Percentiles rank a stretch among this genome's conserved stretches.
Conservation (phyloP, 2,113 vertebrate genomes). For the Hypanus sabinus region DNA sequence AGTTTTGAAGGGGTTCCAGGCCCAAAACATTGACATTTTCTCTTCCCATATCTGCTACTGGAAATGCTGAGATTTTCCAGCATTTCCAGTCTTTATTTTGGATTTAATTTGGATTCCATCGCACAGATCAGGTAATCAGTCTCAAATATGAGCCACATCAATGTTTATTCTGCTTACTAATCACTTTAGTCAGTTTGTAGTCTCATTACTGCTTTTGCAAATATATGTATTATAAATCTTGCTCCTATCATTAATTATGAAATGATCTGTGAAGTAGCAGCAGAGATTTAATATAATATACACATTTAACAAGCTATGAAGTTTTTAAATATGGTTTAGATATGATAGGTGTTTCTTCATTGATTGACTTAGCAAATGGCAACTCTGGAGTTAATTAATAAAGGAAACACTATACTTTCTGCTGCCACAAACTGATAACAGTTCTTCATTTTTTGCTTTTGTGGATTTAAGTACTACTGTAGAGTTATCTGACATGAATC, state of each 20-base stretch:
- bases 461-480: background rate
- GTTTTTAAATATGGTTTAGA: background rate
- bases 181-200: background rate
- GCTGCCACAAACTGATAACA: conserved; percentile 18
- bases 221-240: background rate
- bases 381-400: background rate
- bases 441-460: background rate
- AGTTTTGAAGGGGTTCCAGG: too few relatives aligned
- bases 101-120: too few relatives aligned
- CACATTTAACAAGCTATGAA: background rate
- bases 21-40: too few relatives aligned
- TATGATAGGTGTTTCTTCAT: background rate
- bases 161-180: background rate
- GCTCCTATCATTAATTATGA: background rate
- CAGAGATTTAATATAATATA: background rate
- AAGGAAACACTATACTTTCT: background rate
- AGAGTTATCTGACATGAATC: background rate
- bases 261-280: background rate
- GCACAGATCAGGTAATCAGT: too few relatives aligned
- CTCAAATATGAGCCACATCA: background rate
- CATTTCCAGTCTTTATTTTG: too few relatives aligned
- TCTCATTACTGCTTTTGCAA: background rate
- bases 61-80: too few relatives aligned
- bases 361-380: background rate
- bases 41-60: too few relatives aligned